phyloP scores from a whole-genome alignment of 2,888 invertebrate genomes.

The Rhagonycha fulva region DNA sequence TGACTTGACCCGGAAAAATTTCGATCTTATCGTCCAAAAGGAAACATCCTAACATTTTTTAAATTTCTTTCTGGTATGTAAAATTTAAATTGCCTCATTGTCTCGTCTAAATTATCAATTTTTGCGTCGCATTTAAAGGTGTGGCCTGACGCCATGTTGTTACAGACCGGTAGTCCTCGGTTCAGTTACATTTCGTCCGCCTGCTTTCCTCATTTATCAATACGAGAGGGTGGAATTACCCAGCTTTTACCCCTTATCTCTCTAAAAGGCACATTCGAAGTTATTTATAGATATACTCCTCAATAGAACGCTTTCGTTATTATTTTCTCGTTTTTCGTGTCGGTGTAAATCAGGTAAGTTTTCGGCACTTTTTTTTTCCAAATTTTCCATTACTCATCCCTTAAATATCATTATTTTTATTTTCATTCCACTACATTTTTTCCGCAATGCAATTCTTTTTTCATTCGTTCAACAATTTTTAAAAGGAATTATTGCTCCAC shows the following conservation, averaged over 20 bases:
- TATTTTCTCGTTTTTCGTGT: neutral
- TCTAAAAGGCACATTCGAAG: slow-evolving; percentile 35
- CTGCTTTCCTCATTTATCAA: slow-evolving; percentile 41
- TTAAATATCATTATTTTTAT: neutral
- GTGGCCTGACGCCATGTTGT: slow-evolving; percentile 56
- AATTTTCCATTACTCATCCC: neutral
- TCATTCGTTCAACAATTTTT: neutral
- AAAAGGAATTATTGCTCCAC: neutral
- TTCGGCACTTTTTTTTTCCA: neutral
- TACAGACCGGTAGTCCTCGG: slow-evolving; percentile 36
- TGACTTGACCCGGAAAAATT: slow-evolving; percentile 16
- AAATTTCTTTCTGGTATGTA: neutral
- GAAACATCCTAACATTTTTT: neutral
- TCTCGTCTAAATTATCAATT: neutral
- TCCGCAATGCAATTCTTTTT: neutral
- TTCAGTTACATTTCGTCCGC: slow-evolving; percentile 26
- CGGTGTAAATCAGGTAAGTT: neutral
- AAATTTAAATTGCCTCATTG: neutral
- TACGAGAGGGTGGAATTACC: slow-evolving; percentile 46
- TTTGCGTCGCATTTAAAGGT: slow-evolving; percentile 53
- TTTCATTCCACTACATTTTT: neutral
- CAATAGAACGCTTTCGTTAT: neutral
- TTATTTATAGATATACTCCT: slow-evolving; percentile 43
- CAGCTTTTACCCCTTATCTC: slow-evolving; percentile 28
- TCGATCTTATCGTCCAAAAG: neutral